These are phyloP conservation scores for Zaprionus obscuricornis DNA, from an alignment of 2,888 invertebrate genomes.

Conservation along the genomic window DNA sequence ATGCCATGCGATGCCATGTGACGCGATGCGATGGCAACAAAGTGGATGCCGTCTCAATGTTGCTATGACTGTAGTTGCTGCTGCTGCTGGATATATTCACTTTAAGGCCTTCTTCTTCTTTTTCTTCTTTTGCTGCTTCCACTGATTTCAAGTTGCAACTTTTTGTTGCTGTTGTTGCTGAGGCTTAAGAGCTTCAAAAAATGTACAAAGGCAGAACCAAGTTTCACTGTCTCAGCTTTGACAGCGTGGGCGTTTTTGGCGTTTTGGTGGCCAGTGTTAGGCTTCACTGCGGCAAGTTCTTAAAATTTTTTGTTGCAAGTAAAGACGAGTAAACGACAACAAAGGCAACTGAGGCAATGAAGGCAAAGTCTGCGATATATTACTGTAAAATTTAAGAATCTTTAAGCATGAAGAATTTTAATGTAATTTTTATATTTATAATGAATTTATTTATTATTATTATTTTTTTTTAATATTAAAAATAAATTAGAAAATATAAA, in stretches of 20 bases:
- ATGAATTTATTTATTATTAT: too few relatives aligned
- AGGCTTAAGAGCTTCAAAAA: constrained; percentile 42
- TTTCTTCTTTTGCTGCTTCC: background rate
- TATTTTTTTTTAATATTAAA: too few relatives aligned
- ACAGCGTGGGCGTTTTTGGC: constrained; percentile 8
- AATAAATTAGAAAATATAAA: too few relatives aligned
- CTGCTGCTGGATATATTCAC: constrained; percentile 11
- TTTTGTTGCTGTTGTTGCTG: constrained; percentile 1
- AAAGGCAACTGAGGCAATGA: background rate
- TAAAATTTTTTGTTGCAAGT: constrained; percentile 5
- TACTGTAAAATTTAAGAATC: too few relatives aligned
- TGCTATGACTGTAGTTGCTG: constrained; percentile 21
- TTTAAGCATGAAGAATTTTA: too few relatives aligned
- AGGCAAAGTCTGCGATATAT: background rate
- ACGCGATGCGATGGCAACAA: constrained; percentile 31
- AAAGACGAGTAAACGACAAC: background rate
- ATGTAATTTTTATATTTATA: too few relatives aligned
- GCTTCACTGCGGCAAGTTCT: constrained; percentile 12
- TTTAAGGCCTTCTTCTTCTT: constrained; percentile 7
- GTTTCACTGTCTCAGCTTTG: constrained; percentile 8
- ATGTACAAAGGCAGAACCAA: constrained; percentile 42
- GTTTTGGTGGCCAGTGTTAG: too few relatives aligned
- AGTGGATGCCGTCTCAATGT: constrained; percentile 20
- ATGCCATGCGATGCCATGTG: constrained; percentile 43
- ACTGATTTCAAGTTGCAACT: constrained; percentile 31